A percentile compares a stretch with the other conserved stretches of the same genome.
phyloP scores from a whole-genome alignment of 2,888 invertebrate genomes.

The Dryomyza anilis region DNA sequence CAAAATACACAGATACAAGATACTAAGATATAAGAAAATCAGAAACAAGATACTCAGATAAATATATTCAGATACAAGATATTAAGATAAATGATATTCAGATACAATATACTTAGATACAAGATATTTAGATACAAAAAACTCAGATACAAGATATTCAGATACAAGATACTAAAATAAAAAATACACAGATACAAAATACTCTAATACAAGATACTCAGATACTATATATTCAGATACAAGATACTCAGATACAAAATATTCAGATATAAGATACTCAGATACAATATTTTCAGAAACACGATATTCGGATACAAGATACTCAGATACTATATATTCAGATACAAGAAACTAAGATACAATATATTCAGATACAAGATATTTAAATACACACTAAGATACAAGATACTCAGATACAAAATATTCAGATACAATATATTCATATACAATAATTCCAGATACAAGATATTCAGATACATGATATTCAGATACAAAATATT shows the following conservation, averaged over 20 bases:
- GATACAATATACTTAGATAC: neutral
- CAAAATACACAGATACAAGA: neutral
- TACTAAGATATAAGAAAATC: neutral
- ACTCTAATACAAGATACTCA: neutral
- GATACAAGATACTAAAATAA: neutral
- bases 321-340: neutral
- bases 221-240: neutral
- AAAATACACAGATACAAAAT: neutral
- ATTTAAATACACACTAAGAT: neutral
- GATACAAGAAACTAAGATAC: neutral
- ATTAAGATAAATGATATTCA: neutral
- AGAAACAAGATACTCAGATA: neutral
- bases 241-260: neutral
- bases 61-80: neutral
- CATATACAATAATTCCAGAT: neutral
- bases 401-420: neutral
- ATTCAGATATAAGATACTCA: neutral
- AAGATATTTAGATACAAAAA: neutral
- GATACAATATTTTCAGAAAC: neutral
- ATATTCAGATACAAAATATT: neutral
- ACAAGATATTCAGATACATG: neutral
- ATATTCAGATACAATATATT: neutral
- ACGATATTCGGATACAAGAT: neutral
- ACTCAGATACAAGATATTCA: neutral
- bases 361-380: neutral